phyloP scores from a whole-genome alignment of 2,888 invertebrate genomes.

The Andricus curvator region DNA sequence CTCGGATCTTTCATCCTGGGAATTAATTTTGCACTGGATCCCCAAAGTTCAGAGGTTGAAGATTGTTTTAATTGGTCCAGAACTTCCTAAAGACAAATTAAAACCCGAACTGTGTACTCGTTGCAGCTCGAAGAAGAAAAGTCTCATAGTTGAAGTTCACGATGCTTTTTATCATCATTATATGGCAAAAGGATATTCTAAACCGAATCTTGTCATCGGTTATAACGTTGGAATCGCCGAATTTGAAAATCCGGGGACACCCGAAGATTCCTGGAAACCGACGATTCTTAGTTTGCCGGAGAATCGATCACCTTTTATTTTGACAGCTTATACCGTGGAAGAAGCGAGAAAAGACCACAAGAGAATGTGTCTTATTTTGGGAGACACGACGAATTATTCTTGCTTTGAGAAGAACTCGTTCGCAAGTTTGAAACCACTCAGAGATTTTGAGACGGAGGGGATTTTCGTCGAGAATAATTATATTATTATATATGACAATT shows the following conservation, averaged over 20 bases:
- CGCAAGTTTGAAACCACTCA: constrained; percentile 66
- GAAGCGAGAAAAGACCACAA: constrained; percentile 64
- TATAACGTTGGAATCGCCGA: constrained; percentile 70
- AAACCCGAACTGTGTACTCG: constrained; percentile 59
- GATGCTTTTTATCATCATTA: constrained; percentile 63
- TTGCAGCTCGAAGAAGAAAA: constrained; percentile 56
- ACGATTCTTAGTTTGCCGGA: constrained; percentile 59
- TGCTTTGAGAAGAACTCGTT: constrained; percentile 65
- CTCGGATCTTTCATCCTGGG: constrained; percentile 67
- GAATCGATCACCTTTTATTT: constrained; percentile 66
- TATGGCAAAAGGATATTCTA: constrained; percentile 51
- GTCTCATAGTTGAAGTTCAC: constrained; percentile 55
- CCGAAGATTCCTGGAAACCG: constrained; percentile 65
- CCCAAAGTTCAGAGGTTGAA: constrained; percentile 59
- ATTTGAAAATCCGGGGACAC: constrained; percentile 59
- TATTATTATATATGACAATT: constrained; percentile 63
- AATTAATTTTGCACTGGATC: constrained; percentile 72
- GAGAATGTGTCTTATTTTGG: constrained; percentile 61
- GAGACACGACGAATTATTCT: constrained; percentile 48
- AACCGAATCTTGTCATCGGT: constrained; percentile 67
- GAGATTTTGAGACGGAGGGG: constrained; percentile 68
- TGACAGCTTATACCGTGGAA: constrained; percentile 65
- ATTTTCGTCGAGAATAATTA: constrained; percentile 71
- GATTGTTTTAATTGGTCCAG: constrained; percentile 72
- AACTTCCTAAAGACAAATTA: constrained; percentile 56